Conservation (phyloP, 2,797 vertebrate genomes). For the Muscicapa comitata region DNA sequence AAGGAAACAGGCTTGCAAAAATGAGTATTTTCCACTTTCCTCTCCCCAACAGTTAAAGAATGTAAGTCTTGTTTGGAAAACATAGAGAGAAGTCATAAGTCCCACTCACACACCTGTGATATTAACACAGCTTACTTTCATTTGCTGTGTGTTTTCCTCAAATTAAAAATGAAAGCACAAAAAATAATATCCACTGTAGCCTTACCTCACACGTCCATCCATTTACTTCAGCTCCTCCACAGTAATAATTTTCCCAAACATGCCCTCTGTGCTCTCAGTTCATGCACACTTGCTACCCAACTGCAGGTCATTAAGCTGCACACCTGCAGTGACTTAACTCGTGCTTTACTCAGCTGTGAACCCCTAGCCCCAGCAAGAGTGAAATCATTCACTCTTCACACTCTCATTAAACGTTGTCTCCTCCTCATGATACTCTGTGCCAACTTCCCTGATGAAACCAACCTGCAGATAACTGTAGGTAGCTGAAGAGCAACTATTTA, state of each 20-base stretch:
- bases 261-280: not conserved
- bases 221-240: not conserved
- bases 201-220: not conserved
- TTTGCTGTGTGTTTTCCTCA: not conserved
- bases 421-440: not conserved
- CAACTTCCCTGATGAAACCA: not conserved
- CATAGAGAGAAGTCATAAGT: accelerated
- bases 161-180: not conserved
- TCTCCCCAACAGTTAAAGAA: not conserved
- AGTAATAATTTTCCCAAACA: accelerated
- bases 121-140: not conserved
- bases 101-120: not conserved
- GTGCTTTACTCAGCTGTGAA: not conserved
- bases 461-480: not conserved
- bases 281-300: not conserved
- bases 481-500: not conserved
- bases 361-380: not conserved
- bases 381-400: not conserved
- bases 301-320: not conserved
- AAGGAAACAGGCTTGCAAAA: not conserved
- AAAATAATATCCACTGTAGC: not conserved
- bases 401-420: not conserved
- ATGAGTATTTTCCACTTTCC: not conserved
- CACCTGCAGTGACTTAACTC: conserved; percentile 26
- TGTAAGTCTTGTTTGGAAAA: not conserved